Percentiles rank a stretch among this genome's conserved stretches.
These are phyloP conservation scores for Tetragnatha montana DNA, from an alignment of 2,888 invertebrate genomes.

Conservation along the genomic window DNA sequence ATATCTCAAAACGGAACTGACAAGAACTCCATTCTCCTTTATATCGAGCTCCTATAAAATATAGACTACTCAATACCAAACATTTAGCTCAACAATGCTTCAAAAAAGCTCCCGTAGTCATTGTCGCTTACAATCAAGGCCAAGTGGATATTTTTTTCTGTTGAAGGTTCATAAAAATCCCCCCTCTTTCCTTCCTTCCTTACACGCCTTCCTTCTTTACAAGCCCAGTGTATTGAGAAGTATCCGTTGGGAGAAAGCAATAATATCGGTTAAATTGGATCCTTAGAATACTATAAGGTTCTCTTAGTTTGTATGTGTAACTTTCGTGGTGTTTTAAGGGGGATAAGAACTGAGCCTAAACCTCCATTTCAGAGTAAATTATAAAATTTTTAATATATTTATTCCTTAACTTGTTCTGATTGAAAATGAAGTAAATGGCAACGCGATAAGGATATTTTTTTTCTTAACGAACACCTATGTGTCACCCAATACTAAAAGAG, in stretches of 20 bases:
- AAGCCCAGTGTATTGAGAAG: background rate
- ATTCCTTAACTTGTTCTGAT: no score
- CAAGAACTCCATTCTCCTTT: background rate
- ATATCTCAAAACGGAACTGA: background rate
- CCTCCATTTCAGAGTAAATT: no score
- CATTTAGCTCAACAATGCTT: background rate
- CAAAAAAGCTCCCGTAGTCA: background rate
- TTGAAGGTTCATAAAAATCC: background rate
- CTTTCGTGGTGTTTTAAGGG: background rate
- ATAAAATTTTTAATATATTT: no score
- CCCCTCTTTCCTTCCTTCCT: background rate
- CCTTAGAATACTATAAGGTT: background rate
- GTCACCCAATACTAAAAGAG: no score
- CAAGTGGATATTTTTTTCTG: background rate
- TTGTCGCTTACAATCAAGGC: background rate
- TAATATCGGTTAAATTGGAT: constrained; percentile 1
- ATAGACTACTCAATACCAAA: background rate
- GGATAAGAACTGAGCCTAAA: background rate
- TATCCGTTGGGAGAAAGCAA: background rate
- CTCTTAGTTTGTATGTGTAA: background rate
- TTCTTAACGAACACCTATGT: no score
- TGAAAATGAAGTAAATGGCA: no score
- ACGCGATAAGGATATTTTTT: no score
- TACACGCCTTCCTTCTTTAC: background rate
- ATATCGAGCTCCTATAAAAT: no score